Conservation (phyloP, 2,113 vertebrate genomes). For the Melanerpes formicivorus region DNA sequence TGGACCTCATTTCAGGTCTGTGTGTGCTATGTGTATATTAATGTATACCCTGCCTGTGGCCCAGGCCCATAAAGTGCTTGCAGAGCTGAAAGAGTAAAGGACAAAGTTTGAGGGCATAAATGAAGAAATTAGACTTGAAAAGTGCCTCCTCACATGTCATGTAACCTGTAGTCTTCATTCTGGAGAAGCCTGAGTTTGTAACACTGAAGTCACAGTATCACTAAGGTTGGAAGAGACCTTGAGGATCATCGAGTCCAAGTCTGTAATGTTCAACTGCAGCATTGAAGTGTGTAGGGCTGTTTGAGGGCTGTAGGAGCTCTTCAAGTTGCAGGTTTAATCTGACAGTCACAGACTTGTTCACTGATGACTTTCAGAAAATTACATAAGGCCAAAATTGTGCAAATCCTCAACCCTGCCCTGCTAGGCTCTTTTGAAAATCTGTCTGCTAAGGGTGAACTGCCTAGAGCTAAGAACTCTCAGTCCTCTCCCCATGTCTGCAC, state of each 20-base stretch:
- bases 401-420: not conserved
- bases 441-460: not conserved
- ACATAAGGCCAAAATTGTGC: not conserved
- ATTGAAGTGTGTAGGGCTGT: not conserved
- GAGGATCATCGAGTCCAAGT: too few relatives aligned
- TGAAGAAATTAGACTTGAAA: not conserved
- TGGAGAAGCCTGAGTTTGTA: not conserved
- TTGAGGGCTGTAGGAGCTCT: not conserved
- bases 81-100: not conserved
- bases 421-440: not conserved
- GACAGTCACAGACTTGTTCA: not conserved
- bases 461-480: not conserved
- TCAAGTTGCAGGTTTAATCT: not conserved
- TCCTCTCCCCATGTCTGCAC: not conserved
- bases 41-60: rapidly evolving
- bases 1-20: not conserved
- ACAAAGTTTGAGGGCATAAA: not conserved
- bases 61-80: not conserved
- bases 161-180: not conserved
- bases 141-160: not conserved
- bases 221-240: too few relatives aligned
- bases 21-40: not conserved
- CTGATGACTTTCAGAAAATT: not conserved
- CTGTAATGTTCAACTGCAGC: not conserved
- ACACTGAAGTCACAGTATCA: not conserved